phyloP scores from a whole-genome alignment of 2,797 vertebrate species.

The Sebastes matsubarae region DNA sequence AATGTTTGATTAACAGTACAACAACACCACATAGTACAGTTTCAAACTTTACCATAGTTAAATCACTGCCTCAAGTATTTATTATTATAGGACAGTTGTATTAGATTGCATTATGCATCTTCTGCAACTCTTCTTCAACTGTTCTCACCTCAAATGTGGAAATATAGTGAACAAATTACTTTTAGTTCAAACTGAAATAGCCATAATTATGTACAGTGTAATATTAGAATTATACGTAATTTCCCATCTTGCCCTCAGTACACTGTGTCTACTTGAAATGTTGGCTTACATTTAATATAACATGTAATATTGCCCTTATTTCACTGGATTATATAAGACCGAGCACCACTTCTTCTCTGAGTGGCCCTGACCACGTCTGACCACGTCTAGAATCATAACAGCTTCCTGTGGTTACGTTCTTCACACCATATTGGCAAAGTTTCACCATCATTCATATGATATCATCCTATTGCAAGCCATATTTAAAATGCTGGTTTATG shows the following conservation, averaged over 20 bases:
- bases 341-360: neutral
- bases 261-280: slow-evolving; percentile 5
- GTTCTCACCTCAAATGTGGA: neutral
- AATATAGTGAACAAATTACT: neutral
- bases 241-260: slow-evolving; percentile 4
- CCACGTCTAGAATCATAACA: slow-evolving; percentile 36
- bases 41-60: neutral
- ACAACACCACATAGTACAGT: neutral
- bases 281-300: neutral
- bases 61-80: neutral
- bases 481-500: slow-evolving; percentile 41
- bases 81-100: neutral
- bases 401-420: slow-evolving; percentile 56
- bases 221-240: slow-evolving; percentile 4
- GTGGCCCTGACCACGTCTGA: neutral
- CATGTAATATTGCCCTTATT: neutral
- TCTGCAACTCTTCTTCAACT: neutral
- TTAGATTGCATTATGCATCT: neutral
- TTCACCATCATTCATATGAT: slow-evolving; percentile 37
- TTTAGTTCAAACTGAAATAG: neutral
- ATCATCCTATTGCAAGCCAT: slow-evolving; percentile 33
- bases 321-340: neutral
- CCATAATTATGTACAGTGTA: slow-evolving; percentile 1
- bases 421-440: slow-evolving; percentile 45
- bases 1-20: neutral